Conservation (phyloP, 2,888 invertebrate genomes). For the Sinodicranocentrus sp. region DNA sequence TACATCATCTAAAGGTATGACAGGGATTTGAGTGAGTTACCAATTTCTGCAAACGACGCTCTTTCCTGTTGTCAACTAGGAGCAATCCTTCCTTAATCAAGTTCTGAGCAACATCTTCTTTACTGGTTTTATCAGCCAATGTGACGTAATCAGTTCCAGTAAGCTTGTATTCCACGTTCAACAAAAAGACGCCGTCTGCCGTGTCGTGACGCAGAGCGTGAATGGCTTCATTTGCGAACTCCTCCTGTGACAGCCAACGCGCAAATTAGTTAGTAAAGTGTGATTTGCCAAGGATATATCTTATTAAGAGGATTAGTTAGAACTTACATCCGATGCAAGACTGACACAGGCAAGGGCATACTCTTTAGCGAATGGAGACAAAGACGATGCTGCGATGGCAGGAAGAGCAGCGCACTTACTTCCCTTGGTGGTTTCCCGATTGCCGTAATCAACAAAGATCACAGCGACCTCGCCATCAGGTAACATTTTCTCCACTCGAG, state of each 20-base stretch:
- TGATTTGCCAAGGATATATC: too few species aligned
- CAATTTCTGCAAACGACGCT: conserved; percentile 83
- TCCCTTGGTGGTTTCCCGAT: conserved; percentile 87
- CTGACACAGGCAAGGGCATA: conserved; percentile 90
- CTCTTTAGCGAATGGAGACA: conserved; percentile 90
- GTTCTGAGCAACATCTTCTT: conserved; percentile 86
- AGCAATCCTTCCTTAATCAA: conserved; percentile 92
- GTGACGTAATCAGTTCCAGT: conserved; percentile 77
- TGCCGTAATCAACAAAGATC: conserved; percentile 97
- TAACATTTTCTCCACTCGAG: conserved; percentile 89
- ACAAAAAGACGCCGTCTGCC: conserved; percentile 86
- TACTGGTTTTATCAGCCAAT: conserved; percentile 78
- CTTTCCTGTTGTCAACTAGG: conserved; percentile 86
- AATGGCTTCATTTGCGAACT: conserved; percentile 88
- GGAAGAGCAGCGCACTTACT: conserved; percentile 91
- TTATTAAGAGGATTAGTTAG: too few species aligned
- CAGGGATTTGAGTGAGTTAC: conserved; percentile 81
- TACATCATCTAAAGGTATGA: not conserved
- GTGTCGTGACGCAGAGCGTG: conserved; percentile 84
- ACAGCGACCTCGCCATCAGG: conserved; percentile 87
- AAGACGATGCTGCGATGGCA: conserved; percentile 84
- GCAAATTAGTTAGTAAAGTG: too few species aligned
- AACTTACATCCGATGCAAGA: conserved; percentile 89
- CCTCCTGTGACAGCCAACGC: conserved; percentile 81
- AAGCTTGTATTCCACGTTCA: conserved; percentile 90